These are phyloP conservation scores for Penelope pileata DNA, from an alignment of 2,113 vertebrate genomes.

Conservation along the genomic window DNA sequence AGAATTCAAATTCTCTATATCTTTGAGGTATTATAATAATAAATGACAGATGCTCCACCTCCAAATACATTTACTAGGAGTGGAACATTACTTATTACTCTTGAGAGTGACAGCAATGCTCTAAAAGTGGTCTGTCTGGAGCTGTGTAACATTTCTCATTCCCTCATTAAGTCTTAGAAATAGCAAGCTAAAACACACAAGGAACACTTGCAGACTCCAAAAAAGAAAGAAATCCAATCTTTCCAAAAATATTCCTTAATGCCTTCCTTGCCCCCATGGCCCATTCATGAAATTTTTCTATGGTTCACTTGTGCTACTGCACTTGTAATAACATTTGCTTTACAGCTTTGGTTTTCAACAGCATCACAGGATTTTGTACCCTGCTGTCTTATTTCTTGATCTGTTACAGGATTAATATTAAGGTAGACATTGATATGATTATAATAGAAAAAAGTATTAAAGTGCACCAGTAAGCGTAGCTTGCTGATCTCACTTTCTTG, in stretches of 20 bases:
- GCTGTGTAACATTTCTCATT: neutral
- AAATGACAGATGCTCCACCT: neutral
- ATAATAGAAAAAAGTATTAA: neutral
- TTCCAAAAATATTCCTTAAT: neutral
- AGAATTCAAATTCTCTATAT: neutral
- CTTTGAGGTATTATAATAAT: neutral
- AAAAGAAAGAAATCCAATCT: neutral
- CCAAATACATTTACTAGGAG: neutral
- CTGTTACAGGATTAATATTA: neutral
- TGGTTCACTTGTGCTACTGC: neutral
- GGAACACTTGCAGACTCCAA: neutral
- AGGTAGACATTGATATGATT: neutral
- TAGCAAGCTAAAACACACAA: neutral
- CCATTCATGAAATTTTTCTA: neutral
- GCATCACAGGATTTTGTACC: neutral
- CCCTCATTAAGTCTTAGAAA: neutral
- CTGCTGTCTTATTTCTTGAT: neutral
- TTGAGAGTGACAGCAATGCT: neutral
- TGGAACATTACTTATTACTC: neutral
- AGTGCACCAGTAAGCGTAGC: neutral
- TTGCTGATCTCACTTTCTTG: neutral
- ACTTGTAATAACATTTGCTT: neutral
- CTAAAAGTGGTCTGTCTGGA: slow-evolving; percentile 3
- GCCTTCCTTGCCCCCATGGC: neutral
- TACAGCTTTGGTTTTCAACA: neutral